Conservation (phyloP, 2,888 invertebrate species). For the Eurytoma californica region DNA sequence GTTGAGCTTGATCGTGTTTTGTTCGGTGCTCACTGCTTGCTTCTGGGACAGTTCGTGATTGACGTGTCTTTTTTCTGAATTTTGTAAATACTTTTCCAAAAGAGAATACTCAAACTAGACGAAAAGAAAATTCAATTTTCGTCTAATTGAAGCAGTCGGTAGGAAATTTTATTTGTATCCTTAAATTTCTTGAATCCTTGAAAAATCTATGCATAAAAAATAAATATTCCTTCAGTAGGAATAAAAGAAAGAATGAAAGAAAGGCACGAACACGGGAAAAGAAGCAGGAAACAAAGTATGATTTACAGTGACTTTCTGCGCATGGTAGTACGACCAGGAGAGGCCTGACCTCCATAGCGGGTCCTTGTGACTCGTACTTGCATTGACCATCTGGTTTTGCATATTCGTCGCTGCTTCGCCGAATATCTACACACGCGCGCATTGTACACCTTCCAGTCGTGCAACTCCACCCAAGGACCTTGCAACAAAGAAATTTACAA, state of each 20-base stretch:
- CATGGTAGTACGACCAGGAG: slow-evolving; percentile 59
- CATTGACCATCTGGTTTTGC: slow-evolving; percentile 13
- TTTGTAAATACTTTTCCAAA: no score
- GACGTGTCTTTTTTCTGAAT: no score
- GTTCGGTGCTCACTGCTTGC: no score
- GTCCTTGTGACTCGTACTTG: slow-evolving; percentile 60
- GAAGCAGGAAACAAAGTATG: slow-evolving; percentile 60
- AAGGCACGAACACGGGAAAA: background rate
- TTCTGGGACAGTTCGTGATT: no score
- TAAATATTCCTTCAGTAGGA: slow-evolving; percentile 2
- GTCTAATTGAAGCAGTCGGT: no score
- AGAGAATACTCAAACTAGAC: no score
- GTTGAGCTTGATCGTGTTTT: background rate
- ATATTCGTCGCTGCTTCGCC: slow-evolving; percentile 12
- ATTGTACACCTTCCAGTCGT: slow-evolving; percentile 38
- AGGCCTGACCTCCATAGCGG: slow-evolving; percentile 65
- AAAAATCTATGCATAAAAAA: background rate
- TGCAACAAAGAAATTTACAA: no score
- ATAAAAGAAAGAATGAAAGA: background rate
- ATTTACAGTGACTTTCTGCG: slow-evolving; percentile 66
- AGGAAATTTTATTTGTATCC: no score
- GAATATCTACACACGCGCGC: slow-evolving; percentile 63
- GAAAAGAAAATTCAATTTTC: no score
- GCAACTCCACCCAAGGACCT: no score
- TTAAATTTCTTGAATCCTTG: no score